Percentiles rank a stretch among this genome's conserved stretches.
Evolutionary conservation across 1,140 invertebrate genomes (phyloP).

Genomic region (Stegodyphus dumicola): DNA sequence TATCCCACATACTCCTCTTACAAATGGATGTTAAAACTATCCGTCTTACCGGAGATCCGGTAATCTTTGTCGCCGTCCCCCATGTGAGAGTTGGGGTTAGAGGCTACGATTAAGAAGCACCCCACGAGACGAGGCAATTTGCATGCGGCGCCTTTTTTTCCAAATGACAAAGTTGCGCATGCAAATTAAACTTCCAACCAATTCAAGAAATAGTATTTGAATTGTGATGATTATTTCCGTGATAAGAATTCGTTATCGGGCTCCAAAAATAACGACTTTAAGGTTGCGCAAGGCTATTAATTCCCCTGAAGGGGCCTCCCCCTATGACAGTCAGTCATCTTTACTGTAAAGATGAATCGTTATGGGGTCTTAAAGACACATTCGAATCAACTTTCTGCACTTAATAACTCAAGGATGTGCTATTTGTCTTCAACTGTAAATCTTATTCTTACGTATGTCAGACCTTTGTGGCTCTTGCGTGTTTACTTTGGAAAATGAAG

Average conservation of each 20-base stretch:
- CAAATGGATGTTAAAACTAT: slow-evolving; percentile 49
- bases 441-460: not conserved
- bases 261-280: slow-evolving; percentile 7
- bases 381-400: slow-evolving; percentile 11
- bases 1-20: slow-evolving; percentile 37
- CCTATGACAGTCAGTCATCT: slow-evolving; percentile 29
- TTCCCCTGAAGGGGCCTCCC: slow-evolving; percentile 16
- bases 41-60: slow-evolving; percentile 38
- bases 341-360: slow-evolving; percentile 5
- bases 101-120: slow-evolving; percentile 22
- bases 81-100: slow-evolving; percentile 23
- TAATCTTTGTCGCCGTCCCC: slow-evolving; percentile 49
- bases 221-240: slow-evolving; percentile 12
- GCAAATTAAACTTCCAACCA: slow-evolving; percentile 28
- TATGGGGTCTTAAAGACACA: not conserved
- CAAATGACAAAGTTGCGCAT: slow-evolving; percentile 43
- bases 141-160: not conserved
- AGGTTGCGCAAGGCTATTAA: slow-evolving; percentile 32
- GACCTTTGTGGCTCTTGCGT: too few relatives aligned
- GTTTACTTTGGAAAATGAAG: too few relatives aligned
- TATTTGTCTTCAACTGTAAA: not conserved
- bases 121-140: slow-evolving; percentile 30
- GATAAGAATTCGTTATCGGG: slow-evolving; percentile 23
- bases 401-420: not conserved
- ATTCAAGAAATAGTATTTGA: not conserved